phyloP scores from a whole-genome alignment of 2,797 vertebrate genomes.

The Muscicapa striata region DNA sequence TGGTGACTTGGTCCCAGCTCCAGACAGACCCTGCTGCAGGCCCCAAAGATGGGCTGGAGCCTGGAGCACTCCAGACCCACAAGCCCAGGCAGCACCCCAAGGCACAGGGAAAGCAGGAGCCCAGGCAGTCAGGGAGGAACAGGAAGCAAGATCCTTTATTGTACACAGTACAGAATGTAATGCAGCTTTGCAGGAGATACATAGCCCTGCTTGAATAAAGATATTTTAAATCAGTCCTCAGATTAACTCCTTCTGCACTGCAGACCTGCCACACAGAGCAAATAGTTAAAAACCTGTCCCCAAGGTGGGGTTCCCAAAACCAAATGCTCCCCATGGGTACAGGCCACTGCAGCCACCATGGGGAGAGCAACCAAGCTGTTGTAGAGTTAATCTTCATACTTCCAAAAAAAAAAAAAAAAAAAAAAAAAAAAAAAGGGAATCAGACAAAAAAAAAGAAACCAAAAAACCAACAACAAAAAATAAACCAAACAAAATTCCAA shows the following conservation, averaged over 20 bases:
- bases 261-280: constrained; percentile 66
- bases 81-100: rapidly evolving
- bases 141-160: constrained; percentile 91
- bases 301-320: background rate
- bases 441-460: background rate
- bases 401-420: constrained; percentile 36
- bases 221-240: constrained; percentile 73
- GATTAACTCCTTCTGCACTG: constrained; percentile 76
- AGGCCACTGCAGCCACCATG: background rate
- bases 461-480: background rate
- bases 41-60: background rate
- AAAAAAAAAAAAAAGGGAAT: background rate
- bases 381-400: constrained; percentile 69
- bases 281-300: constrained; percentile 10
- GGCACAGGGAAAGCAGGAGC: background rate
- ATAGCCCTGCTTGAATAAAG: constrained; percentile 74
- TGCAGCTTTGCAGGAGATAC: constrained; percentile 85
- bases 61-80: background rate
- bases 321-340: background rate
- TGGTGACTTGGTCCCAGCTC: background rate
- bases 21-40: rapidly evolving
- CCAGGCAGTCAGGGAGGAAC: constrained; percentile 38
- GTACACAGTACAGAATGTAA: constrained; percentile 96
- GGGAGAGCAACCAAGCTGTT: constrained; percentile 26
- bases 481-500: constrained; percentile 44